phyloP scores from a whole-genome alignment of 2,113 vertebrate genomes.

The Rostratula benghalensis region DNA sequence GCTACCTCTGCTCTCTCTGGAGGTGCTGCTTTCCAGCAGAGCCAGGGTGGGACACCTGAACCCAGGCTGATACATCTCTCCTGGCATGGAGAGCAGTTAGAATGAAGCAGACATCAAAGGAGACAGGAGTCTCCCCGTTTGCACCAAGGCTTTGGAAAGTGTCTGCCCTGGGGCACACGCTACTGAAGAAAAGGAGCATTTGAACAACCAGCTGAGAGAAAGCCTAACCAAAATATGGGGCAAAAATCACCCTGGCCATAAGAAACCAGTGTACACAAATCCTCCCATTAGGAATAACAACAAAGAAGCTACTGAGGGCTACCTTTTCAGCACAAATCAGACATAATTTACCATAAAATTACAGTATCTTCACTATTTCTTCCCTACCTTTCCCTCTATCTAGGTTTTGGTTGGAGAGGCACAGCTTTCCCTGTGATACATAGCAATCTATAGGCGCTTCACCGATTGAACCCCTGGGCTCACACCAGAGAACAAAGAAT shows the following conservation, averaged over 20 bases:
- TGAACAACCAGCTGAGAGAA: not conserved
- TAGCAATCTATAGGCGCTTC: rapidly evolving
- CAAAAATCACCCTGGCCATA: not conserved
- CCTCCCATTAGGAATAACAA: not conserved
- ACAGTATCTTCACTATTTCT: not conserved
- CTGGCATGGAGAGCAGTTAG: rapidly evolving
- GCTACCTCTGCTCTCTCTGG: not conserved
- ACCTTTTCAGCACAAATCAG: not conserved
- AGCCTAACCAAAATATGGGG: not conserved
- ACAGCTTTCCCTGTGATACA: not conserved
- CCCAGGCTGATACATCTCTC: not conserved
- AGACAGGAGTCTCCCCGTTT: not conserved
- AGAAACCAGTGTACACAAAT: not conserved
- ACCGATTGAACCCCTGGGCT: not conserved
- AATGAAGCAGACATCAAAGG: not conserved
- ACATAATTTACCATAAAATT: not conserved
- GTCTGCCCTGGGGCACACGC: not conserved
- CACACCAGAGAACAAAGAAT: not conserved
- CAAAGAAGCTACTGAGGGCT: not conserved
- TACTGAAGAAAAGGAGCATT: not conserved
- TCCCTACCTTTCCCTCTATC: not conserved
- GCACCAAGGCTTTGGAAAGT: not conserved
- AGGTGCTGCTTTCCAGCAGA: not conserved
- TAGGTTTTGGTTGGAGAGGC: not conserved
- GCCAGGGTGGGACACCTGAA: not conserved